phyloP scores from a whole-genome alignment of 2,888 invertebrate genomes.

The Leistus spinibarbis region DNA sequence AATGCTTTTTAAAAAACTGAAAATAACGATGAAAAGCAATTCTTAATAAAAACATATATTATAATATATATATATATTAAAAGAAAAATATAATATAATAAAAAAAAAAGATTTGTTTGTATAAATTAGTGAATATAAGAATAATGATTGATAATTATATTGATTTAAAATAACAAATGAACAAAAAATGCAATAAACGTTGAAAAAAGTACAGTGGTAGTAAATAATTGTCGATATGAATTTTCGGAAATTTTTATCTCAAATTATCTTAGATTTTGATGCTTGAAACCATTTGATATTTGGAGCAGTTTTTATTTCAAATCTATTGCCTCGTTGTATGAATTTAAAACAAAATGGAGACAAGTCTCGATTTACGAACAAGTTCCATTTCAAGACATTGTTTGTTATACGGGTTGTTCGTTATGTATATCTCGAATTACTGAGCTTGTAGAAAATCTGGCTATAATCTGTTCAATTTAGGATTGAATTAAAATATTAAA shows the following conservation, averaged over 20 bases:
- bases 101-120: slow-evolving; percentile 19
- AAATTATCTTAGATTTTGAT: neutral
- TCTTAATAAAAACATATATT: slow-evolving; percentile 11
- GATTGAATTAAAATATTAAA: too few species aligned
- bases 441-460: too few species aligned
- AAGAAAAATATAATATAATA: slow-evolving; percentile 7
- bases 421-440: too few species aligned
- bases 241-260: slow-evolving; percentile 13
- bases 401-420: too few species aligned
- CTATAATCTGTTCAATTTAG: too few species aligned
- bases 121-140: slow-evolving; percentile 15
- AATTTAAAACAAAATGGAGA: too few species aligned
- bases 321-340: too few species aligned
- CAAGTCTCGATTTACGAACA: too few species aligned
- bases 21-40: slow-evolving; percentile 26
- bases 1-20: slow-evolving; percentile 16
- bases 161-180: slow-evolving; percentile 15
- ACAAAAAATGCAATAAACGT: slow-evolving; percentile 28
- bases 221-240: slow-evolving; percentile 13
- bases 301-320: too few species aligned
- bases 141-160: neutral
- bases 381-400: too few species aligned
- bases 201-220: slow-evolving; percentile 28
- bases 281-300: too few species aligned
- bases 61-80: slow-evolving; percentile 21